A percentile compares a stretch with the other conserved stretches of the same genome.
Evolutionary conservation across 2,797 vertebrate species (phyloP).

Genomic region (Eulemur mongoz): DNA sequence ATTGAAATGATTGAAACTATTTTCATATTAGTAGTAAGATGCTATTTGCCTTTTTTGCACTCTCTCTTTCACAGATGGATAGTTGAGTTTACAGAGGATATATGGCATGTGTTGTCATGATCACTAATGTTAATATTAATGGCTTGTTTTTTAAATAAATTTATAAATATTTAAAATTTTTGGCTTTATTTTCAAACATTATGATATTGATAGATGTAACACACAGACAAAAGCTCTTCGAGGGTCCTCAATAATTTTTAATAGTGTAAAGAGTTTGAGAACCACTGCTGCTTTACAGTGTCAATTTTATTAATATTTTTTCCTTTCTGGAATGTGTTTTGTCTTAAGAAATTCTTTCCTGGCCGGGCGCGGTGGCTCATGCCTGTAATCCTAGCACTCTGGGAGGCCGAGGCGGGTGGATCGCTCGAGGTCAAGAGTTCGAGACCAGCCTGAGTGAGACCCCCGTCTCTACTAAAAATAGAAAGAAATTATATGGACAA

Average conservation of each 20-base stretch:
- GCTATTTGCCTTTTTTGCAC: background rate
- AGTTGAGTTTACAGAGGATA: background rate
- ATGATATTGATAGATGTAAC: background rate
- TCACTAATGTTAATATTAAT: background rate
- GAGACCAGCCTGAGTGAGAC: no score
- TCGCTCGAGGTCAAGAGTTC: background rate
- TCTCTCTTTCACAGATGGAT: background rate
- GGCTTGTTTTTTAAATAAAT: background rate
- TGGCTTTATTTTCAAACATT: conserved; percentile 1
- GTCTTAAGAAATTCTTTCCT: conserved; percentile 16
- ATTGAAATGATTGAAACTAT: background rate
- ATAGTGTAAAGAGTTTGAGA: background rate
- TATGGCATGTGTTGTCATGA: background rate
- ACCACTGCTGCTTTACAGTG: background rate
- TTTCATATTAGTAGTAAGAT: background rate
- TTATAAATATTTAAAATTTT: background rate
- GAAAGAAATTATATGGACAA: no score
- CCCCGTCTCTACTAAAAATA: no score
- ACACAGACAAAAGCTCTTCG: background rate
- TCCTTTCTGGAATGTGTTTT: conserved; percentile 13
- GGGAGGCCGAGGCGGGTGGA: background rate
- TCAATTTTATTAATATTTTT: conserved; percentile 5
- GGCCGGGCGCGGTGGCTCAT: background rate
- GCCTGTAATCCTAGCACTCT: no score
- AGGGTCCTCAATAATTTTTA: background rate